These are phyloP conservation scores for Siniperca obscura DNA, from an alignment of 2,797 vertebrate species.

Conservation along the genomic window DNA sequence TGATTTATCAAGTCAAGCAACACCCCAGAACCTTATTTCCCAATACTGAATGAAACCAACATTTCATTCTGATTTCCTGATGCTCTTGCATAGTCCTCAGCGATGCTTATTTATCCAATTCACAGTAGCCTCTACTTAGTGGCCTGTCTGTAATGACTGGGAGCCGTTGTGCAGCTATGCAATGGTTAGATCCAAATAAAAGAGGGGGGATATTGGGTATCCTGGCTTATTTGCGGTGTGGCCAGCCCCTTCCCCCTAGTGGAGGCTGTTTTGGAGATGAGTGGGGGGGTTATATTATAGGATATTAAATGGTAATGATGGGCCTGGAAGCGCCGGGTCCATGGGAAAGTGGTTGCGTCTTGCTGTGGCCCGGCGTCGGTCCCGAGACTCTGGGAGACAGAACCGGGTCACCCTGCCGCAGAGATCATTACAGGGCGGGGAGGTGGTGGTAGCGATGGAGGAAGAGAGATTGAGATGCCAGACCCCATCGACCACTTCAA, in stretches of 20 bases:
- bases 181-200: slow-evolving; percentile 78
- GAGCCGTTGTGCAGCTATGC: slow-evolving; percentile 81
- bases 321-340: slow-evolving; percentile 77
- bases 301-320: slow-evolving; percentile 88
- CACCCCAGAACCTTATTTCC: slow-evolving; percentile 60
- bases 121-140: slow-evolving; percentile 81
- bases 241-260: slow-evolving; percentile 71
- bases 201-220: slow-evolving; percentile 82
- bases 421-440: slow-evolving; percentile 79
- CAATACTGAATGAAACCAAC: slow-evolving; percentile 64
- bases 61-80: slow-evolving; percentile 67
- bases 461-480: slow-evolving; percentile 64
- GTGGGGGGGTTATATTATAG: slow-evolving; percentile 83
- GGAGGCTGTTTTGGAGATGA: slow-evolving; percentile 77
- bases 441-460: slow-evolving; percentile 49
- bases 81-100: slow-evolving; percentile 49
- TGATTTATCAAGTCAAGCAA: slow-evolving; percentile 61
- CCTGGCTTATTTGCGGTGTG: slow-evolving; percentile 84
- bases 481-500: slow-evolving; percentile 74
- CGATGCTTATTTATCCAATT: slow-evolving; percentile 80
- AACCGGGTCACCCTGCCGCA: slow-evolving; percentile 83
- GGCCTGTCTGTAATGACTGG: slow-evolving; percentile 79
- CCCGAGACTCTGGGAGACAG: slow-evolving; percentile 74
- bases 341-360: slow-evolving; percentile 86
- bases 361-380: slow-evolving; percentile 74